Percentiles rank a stretch among this genome's conserved stretches.
These are phyloP conservation scores for Autographa pulchrina DNA, from an alignment of 2,888 invertebrate genomes.

Conservation along the genomic window DNA sequence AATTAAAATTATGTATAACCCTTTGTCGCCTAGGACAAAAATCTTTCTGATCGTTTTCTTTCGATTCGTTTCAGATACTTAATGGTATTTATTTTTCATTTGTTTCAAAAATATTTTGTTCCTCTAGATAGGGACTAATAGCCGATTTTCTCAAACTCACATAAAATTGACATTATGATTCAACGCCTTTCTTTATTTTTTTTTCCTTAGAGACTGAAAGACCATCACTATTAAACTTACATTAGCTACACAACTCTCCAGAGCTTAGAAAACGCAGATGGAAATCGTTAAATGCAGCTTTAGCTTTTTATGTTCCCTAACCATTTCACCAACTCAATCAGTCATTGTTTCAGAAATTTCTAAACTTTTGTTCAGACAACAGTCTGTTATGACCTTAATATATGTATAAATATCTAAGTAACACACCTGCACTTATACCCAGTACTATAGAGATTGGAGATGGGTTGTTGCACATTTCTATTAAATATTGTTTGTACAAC, in stretches of 20 bases:
- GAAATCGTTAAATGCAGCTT: constrained; percentile 1
- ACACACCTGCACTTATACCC: no score
- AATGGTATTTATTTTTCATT: no score
- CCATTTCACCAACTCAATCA: neutral
- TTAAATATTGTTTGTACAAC: neutral
- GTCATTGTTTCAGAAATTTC: neutral
- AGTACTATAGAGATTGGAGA: no score
- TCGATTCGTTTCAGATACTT: no score
- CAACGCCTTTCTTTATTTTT: neutral
- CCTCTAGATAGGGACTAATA: neutral
- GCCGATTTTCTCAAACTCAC: neutral
- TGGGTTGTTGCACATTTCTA: neutral
- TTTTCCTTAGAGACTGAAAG: neutral
- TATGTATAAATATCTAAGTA: no score
- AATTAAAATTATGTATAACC: no score
- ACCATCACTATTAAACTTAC: neutral
- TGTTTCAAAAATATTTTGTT: no score
- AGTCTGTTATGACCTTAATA: neutral
- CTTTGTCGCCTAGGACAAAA: no score
- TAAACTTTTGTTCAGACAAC: neutral
- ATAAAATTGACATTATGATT: neutral
- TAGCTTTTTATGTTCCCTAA: neutral
- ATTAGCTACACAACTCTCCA: neutral
- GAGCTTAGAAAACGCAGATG: neutral
- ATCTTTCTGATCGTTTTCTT: no score